Base-by-base conservation (phyloP, 2,888 invertebrate genomes). In the Ophion ellenae region DNA sequence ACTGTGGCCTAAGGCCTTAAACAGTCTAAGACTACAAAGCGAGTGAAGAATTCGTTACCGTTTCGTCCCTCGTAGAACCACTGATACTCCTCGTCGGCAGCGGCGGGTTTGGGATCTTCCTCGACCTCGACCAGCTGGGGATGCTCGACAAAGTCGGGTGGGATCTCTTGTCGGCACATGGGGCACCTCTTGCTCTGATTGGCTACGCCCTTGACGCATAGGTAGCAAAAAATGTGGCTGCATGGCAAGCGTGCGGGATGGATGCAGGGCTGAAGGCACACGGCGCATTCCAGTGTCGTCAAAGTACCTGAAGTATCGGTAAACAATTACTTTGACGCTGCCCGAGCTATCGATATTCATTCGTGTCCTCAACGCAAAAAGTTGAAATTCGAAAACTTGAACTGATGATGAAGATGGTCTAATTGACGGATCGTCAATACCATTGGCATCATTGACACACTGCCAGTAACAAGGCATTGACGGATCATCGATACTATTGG, bases 1-100 rank as follows among this genome's bases (percentile, higher is more conserved):
- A 24, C 24, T 24, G 24, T 24, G 24, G 24, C 24, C 24, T 24
- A 24, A 24, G 24, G 24, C 24, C 24, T 24, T 11, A 2, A 53
- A 53, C 4, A 53, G 4, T 53, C 17, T 17, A 1, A 14, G 14
- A 53, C 0, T 17, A 53, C 11, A 4, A 53, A 53, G 53, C 53
- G 14, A 53, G 5, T 14, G 9, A 2, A 73, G 28, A 9, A 40
- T 69, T 78, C 77, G 95, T 95, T 95, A 98, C 98, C 98, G 95
- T 98, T 98, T 90, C 97, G 95, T 36, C 99, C 99, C 95, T 99
- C 98, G 93, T 99, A 99, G 94, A 97, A 99, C 99, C 99, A 99
- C 91, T 98, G 98, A 91, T 97, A 97, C 40, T 96, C 97, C 91
- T 97, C 97, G 90, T 96, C 96, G 86, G 94, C 94, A 57, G 93